Evolutionary conservation across 2,113 vertebrate genomes (phyloP).

Genomic region (Alces alces): DNA sequence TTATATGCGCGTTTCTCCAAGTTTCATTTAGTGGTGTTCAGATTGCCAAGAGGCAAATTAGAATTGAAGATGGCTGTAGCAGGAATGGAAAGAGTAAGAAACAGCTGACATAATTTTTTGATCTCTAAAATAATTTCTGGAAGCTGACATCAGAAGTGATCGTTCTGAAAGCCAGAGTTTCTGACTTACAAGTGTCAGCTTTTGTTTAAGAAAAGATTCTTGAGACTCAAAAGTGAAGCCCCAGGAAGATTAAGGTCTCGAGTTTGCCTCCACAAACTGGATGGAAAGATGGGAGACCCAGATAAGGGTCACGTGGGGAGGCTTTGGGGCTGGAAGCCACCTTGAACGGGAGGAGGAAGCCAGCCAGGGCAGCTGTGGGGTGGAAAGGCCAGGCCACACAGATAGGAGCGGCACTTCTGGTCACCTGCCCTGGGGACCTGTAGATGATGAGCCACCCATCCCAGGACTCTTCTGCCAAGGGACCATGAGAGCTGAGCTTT

Average conservation of each 20-base stretch:
- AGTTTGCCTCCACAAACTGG: background rate
- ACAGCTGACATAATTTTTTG: background rate
- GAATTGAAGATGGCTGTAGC: background rate
- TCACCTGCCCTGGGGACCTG: background rate
- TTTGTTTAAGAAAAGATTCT: background rate
- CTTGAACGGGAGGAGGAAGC: background rate
- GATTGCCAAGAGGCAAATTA: background rate
- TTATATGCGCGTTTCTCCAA: background rate
- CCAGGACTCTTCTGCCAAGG: background rate
- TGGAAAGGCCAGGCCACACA: background rate
- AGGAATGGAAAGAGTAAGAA: background rate
- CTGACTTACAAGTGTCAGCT: background rate
- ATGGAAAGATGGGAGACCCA: too few relatives aligned
- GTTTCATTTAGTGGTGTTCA: background rate
- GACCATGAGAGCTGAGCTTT: background rate
- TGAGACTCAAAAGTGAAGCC: background rate
- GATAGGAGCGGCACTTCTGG: accelerated
- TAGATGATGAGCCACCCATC: too few relatives aligned
- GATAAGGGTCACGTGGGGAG: background rate
- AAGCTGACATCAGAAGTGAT: background rate
- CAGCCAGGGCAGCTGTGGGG: background rate
- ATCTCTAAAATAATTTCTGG: background rate
- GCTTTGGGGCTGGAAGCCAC: background rate
- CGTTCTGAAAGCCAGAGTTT: background rate
- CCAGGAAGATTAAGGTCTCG: background rate